These are phyloP conservation scores for Paedocypris sp. DNA, from an alignment of 2,113 vertebrate species.

Conservation along the genomic window DNA sequence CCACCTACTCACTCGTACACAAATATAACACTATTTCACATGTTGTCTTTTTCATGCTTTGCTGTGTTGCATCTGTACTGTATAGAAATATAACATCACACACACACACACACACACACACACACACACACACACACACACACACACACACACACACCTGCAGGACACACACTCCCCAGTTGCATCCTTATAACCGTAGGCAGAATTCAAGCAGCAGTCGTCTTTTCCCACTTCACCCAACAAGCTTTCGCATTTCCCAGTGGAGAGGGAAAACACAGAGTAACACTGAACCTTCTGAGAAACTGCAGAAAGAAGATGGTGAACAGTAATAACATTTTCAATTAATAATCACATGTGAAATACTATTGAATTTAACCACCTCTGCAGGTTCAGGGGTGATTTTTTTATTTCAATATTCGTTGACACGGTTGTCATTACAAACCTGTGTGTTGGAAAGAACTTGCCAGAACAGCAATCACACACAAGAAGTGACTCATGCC, in stretches of 20 bases:
- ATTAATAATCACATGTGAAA: too few species aligned
- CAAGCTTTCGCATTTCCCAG: constrained; percentile 8
- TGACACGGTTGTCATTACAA: neutral
- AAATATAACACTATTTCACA: too few species aligned
- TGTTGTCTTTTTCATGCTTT: too few species aligned
- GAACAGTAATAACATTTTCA: too few species aligned
- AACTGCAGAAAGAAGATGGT: constrained; percentile 16
- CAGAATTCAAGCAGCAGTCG: constrained; percentile 33
- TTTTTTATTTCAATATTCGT: too few species aligned
- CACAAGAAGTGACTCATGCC: neutral
- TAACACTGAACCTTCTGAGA: constrained; percentile 25
- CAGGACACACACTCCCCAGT: constrained; percentile 29
- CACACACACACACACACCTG: constrained; percentile 24
- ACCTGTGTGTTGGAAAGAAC: constrained; percentile 21
- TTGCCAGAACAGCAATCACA: neutral
- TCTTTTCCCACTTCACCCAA: constrained; percentile 14
- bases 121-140: too few species aligned
- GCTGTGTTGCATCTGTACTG: too few species aligned
- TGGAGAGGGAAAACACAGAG: neutral
- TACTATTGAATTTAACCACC: too few species aligned
- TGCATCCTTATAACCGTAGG: constrained; percentile 17
- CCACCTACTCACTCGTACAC: too few species aligned
- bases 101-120: too few species aligned
- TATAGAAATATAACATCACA: too few species aligned
- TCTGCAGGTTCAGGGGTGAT: too few species aligned